Evolutionary conservation across 2,797 vertebrate genomes (phyloP), one percentile per base, ranked within the genome.

Genomic region (Poeciliopsis presidionis): DNA sequence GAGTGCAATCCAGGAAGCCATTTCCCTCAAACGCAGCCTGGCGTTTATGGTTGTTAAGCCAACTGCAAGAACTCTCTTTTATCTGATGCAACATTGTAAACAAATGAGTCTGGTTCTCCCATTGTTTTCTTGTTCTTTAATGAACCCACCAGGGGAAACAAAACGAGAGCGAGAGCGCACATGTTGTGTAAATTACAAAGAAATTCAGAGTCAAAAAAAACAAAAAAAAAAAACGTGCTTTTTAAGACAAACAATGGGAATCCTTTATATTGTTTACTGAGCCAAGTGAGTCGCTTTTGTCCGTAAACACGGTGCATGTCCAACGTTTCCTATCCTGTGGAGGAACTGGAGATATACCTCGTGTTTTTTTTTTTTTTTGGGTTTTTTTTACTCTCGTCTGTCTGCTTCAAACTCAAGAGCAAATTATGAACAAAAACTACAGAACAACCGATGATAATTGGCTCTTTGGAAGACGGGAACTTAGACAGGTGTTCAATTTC

Each of bases 1-100:
- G 39, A 67, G 65, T n/a, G 65, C 65, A 41, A 69, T 69, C 39
- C 39, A 69, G 65, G 25, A 41, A 69, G n/a, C 22, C 39, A 69
- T 69, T 45, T 69, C 25, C 65, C 14, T n/a, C 25, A 69, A 45
- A n/a, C n/a, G 65, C 22, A 69, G 39, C 41, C 22, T n/a, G 22
- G 9, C 25, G 22, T 69, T 69, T n/a, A 69, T 2, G 65, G 22
- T 16, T 43, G 41, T 13, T 69, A 69, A n/a, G 39, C 12, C 13
- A 6, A 45, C 22, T 69, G 39, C 39, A n/a, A 45, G 65, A 69
- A 43, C 13, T 45, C 39, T 14, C 39, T 13, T 45, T 69, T 69
- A 67, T 41, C 63, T 67, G 41, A 69, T 69, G 39, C 36, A 69
- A 69, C 36, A 12, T 9, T 12, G 39, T 12, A 69, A 69, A 43